Percentiles rank a stretch among this genome's conserved stretches.
Evolutionary conservation across 2,113 vertebrate species (phyloP).

Genomic region (Serilophus lunatus): DNA sequence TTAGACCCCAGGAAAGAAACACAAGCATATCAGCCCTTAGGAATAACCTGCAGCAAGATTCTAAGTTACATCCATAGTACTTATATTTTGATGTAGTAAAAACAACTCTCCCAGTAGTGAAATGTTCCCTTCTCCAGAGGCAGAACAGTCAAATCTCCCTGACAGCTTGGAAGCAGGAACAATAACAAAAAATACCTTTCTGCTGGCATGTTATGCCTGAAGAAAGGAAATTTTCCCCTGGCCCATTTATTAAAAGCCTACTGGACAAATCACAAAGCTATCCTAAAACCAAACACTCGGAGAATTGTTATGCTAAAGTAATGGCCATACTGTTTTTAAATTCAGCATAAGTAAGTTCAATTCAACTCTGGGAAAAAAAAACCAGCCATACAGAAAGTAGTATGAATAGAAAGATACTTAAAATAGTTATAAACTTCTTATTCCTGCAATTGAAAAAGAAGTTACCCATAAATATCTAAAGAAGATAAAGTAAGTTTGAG

Average conservation of each 20-base stretch:
- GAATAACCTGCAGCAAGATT: slow-evolving; percentile 15
- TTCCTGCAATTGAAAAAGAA: background rate
- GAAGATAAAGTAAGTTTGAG: background rate
- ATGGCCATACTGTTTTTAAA: background rate
- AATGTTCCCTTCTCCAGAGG: slow-evolving; percentile 38
- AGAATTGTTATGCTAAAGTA: background rate
- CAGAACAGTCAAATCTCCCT: slow-evolving; percentile 39
- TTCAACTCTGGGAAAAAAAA: background rate
- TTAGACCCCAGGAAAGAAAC: background rate
- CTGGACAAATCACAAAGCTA: slow-evolving; percentile 23
- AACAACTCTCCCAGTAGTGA: background rate
- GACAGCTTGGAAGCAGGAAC: slow-evolving; percentile 48
- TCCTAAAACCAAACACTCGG: slow-evolving; percentile 28
- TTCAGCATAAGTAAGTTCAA: background rate
- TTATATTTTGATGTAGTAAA: slow-evolving; percentile 60
- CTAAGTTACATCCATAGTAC: background rate
- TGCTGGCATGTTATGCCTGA: slow-evolving; percentile 18
- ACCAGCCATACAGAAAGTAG: background rate
- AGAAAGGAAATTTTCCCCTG: slow-evolving; percentile 45
- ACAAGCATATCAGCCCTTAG: background rate
- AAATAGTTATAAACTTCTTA: background rate
- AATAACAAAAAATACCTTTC: slow-evolving; percentile 60
- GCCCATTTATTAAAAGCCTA: slow-evolving; percentile 40
- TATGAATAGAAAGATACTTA: background rate
- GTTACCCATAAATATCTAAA: background rate